These are phyloP conservation scores for Leptopilina syphax DNA, from an alignment of 2,888 invertebrate species.

Conservation along the genomic window DNA sequence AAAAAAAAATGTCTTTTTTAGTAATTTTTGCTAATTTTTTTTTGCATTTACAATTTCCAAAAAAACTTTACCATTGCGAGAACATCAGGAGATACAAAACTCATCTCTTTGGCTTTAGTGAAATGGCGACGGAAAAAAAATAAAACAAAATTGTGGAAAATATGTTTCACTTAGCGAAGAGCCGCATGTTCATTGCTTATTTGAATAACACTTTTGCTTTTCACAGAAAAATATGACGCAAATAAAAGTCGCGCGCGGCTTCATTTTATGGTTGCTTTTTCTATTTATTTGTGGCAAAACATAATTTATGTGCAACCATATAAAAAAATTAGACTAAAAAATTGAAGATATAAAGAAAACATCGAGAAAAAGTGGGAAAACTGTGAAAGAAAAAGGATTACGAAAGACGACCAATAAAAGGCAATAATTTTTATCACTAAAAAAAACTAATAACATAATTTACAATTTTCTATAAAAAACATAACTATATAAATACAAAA, in stretches of 20 bases:
- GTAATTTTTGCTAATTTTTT: constrained; percentile 28
- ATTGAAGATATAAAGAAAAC: no score
- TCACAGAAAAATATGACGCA: neutral
- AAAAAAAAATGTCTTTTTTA: neutral
- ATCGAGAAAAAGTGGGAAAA: no score
- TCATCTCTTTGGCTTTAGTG: neutral
- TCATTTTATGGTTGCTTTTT: neutral
- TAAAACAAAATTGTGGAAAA: constrained; percentile 12
- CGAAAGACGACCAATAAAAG: no score
- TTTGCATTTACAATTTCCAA: constrained; percentile 5
- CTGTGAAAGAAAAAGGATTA: no score
- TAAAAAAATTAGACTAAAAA: no score
- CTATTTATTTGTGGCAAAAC: no score
- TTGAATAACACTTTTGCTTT: neutral
- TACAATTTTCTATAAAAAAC: neutral
- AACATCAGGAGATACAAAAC: neutral
- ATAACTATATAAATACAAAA: no score
- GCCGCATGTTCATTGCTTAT: constrained; percentile 6
- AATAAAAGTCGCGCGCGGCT: neutral
- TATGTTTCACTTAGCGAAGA: neutral
- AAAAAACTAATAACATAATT: neutral
- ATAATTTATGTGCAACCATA: no score
- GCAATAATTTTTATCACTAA: neutral
- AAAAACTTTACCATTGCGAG: constrained; percentile 9
- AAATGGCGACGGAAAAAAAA: neutral